phyloP scores from a whole-genome alignment of 2,797 vertebrate genomes.

The Coreius guichenoti region DNA sequence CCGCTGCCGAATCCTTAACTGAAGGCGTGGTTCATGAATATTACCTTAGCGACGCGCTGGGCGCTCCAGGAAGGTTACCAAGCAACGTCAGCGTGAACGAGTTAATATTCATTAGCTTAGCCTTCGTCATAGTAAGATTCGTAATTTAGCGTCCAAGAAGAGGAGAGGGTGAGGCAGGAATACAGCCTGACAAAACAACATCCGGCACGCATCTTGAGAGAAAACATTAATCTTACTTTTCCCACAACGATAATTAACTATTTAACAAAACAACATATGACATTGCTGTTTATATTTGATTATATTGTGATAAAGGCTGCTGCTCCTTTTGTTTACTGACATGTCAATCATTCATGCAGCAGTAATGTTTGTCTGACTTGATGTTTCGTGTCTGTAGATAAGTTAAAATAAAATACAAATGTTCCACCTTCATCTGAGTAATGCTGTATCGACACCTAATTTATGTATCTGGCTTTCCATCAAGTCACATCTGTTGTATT shows the following conservation, averaged over 20 bases:
- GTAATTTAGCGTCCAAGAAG: neutral
- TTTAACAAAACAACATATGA: neutral
- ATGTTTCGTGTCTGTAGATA: neutral
- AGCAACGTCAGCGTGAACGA: neutral
- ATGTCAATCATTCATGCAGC: conserved; percentile 3
- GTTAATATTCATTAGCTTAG: conserved; percentile 9
- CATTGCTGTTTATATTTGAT: neutral
- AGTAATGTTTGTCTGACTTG: neutral
- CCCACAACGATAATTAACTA: neutral
- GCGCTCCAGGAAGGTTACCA: conserved; percentile 21
- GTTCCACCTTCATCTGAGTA: too few relatives aligned
- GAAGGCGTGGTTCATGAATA: conserved; percentile 30
- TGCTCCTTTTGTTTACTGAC: conserved; percentile 18
- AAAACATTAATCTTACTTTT: neutral
- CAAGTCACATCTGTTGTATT: neutral
- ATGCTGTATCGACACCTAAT: neutral
- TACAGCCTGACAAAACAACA: conserved; percentile 41
- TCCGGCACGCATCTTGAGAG: neutral
- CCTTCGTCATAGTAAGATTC: conserved; percentile 29
- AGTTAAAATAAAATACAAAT: neutral
- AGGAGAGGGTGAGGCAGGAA: conserved; percentile 38
- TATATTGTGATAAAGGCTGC: neutral
- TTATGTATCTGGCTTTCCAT: neutral
- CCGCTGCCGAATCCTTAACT: neutral
- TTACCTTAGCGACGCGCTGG: neutral